Evolutionary conservation across 2,888 invertebrate species (phyloP), one percentile per base, ranked within the genome.

Genomic region (Clunio marinus): DNA sequence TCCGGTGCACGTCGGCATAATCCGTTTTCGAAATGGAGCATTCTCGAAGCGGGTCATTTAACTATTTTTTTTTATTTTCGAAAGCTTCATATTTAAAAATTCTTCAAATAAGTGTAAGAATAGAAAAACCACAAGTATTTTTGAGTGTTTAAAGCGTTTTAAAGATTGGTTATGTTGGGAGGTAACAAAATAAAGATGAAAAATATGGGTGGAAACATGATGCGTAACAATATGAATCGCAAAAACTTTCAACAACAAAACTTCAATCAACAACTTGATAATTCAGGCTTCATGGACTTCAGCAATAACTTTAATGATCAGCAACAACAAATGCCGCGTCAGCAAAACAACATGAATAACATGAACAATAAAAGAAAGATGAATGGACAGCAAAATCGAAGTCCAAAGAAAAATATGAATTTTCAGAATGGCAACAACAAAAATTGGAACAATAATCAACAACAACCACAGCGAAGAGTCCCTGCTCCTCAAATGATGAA

Each of bases 401-500:
- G 17, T 17, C 17, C 51, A 3, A 63, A 46, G 28, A 63, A 63
- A 63, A 45, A 41, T 41, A 41, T 41, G 41, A 41, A 45, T 15
- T 63, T 63, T n/a, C 63, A 63, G 63, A 63, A 63, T 55, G 66
- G 45, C 45, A 45, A 45, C 13, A 41, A 45, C 8, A 66, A 58
- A 27, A 55, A 55, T 13, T 37, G 35, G 51, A 66, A 57, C 24
- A 66, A 35, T 22, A 58, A 58, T 13, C 24, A 58, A 10, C 51
- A 66, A 13, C 51, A 28, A 35, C 28, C 7, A 22, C 55, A 27
- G 17, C n/a, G 45, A 10, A n/a, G 59, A 1, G 60, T 20, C 3
- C 35, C 22, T 0, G 37, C 22, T 2, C 37, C 5, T 1, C 28
- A 59, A 37, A 60, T 60, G 60, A 63, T 63, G 63, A 63, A 63